Percentiles rank a stretch among this genome's conserved stretches.
phyloP scores from a whole-genome alignment of 2,113 vertebrate species.

The Notothenia rossii region DNA sequence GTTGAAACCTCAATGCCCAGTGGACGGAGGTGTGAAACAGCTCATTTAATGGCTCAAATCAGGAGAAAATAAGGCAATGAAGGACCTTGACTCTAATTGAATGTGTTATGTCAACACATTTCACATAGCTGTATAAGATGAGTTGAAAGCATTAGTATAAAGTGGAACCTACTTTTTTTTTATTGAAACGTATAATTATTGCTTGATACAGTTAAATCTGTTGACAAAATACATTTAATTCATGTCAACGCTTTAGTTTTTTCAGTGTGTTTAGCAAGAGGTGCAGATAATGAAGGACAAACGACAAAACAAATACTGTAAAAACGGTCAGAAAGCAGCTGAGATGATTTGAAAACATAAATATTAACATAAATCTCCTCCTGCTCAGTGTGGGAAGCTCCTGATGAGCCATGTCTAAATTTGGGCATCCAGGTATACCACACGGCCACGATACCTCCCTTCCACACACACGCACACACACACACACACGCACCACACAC shows the following conservation, averaged over 20 bases:
- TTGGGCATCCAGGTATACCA: conserved; percentile 30
- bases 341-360: conserved; percentile 4
- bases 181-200: too few relatives aligned
- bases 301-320: neutral
- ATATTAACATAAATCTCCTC: conserved; percentile 37
- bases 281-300: neutral
- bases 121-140: too few relatives aligned
- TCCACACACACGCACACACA: neutral
- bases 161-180: too few relatives aligned
- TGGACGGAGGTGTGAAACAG: conserved; percentile 22
- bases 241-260: too few relatives aligned
- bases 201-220: too few relatives aligned
- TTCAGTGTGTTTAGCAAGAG: neutral
- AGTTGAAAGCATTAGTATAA: too few relatives aligned
- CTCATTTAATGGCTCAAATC: conserved; percentile 19
- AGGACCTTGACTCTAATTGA: neutral
- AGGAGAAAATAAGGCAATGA: neutral
- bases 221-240: too few relatives aligned
- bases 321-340: neutral
- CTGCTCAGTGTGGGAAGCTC: conserved; percentile 1
- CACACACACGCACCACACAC: neutral
- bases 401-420: conserved; percentile 21
- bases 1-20: conserved; percentile 11
- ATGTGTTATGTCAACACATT: too few relatives aligned
- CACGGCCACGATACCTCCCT: conserved; percentile 34